A percentile compares a stretch with the other conserved stretches of the same genome.
Evolutionary conservation across 1,140 invertebrate species (phyloP).

Genomic region (Bombus difficillimus): DNA sequence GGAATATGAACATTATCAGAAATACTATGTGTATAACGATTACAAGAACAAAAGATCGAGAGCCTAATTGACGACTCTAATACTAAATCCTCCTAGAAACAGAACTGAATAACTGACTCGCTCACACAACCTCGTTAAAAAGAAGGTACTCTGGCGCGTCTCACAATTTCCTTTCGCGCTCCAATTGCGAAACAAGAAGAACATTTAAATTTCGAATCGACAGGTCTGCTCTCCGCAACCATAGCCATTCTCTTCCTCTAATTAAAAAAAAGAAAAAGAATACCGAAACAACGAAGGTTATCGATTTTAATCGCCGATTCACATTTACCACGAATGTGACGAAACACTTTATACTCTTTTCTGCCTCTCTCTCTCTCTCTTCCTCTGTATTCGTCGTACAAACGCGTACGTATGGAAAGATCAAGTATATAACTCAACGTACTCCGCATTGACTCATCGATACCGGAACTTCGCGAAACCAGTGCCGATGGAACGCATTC

Average conservation of each 20-base stretch:
- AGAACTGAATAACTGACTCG: neutral
- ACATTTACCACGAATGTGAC: constrained; percentile 29
- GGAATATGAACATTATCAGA: no score
- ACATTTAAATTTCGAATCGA: neutral
- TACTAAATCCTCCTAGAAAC: neutral
- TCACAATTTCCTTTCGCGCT: neutral
- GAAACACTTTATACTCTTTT: neutral
- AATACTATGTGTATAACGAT: no score
- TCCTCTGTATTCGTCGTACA: neutral
- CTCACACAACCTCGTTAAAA: neutral
- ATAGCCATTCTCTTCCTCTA: neutral
- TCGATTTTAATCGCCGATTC: neutral
- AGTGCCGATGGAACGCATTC: constrained; percentile 42
- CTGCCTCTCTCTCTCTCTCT: neutral
- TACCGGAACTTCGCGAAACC: constrained; percentile 64
- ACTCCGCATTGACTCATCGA: constrained; percentile 58
- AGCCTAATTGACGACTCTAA: neutral
- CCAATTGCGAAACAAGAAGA: constrained; percentile 23
- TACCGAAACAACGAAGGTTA: neutral
- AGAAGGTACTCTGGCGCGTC: neutral
- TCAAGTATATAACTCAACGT: constrained; percentile 56
- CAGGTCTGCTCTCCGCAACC: neutral
- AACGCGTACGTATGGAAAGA: constrained; percentile 14
- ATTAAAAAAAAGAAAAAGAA: neutral
- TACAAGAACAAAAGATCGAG: no score